Evolutionary conservation across 1,140 invertebrate species (phyloP), one percentile per base, ranked within the genome.

Genomic region (Ptiloglossa arizonensis): DNA sequence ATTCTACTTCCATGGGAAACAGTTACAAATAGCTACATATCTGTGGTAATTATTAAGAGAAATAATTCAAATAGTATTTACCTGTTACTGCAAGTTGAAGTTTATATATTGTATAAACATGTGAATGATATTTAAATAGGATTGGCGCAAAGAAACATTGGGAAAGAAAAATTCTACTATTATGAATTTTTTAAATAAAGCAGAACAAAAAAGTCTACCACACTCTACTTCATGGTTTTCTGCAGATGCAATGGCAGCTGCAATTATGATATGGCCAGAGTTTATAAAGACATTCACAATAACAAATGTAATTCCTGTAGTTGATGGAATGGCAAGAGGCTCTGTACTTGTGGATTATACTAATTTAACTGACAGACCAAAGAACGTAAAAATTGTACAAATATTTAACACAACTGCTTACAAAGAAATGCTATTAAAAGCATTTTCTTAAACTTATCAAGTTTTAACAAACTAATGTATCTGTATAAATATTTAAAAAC

Each of bases 1-100:
- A 64, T 88, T 48, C 74, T 95, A 35, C 66, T 93, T 1, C 93
- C 94, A 6, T 94, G 92, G 93, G 94, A 95, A 75, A 87, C 91
- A 38, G 83, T 87, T 9, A 0, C 86, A 0, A 50, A 83, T 6
- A 46, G 63, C 15, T 5, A 59, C 11, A 82, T 91, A n/a, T 63
- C 88, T 48, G 86, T 73, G 83, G 93, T 93, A 87, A 86, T 63
- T 52, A 77, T 57, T 62, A 38, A 29, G 24, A 35, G 27, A 70
- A 56, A 48, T 54, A 62, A 63, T 59, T 32, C 66, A 35, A 46
- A 35, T 50, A 5, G 27, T 2, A 11, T 9, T 63, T 54, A 22
- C 22, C 22, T 13, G 24, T 54, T 54, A 22, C 27, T 22, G 5
- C 13, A 50, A 50, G 2, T 48, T 50, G 6, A 5, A 57, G 5